Conservation (phyloP, 1,140 invertebrate species). For the Drosophila kohkoa region DNA sequence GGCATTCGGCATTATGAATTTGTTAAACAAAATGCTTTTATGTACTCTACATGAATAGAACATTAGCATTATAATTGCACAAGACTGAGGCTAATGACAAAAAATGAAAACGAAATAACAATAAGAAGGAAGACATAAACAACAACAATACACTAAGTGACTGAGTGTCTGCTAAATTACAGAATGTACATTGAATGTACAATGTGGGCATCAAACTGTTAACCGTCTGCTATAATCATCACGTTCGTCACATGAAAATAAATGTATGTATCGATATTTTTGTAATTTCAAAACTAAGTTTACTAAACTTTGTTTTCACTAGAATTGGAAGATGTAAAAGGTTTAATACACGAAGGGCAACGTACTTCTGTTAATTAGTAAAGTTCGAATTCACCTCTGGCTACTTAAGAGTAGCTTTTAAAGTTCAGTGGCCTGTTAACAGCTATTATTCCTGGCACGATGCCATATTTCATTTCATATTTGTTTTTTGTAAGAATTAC, state of each 20-base stretch:
- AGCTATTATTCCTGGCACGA: too few species aligned
- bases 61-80: slow-evolving; percentile 62
- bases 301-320: too few species aligned
- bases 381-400: too few species aligned
- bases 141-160: slow-evolving; percentile 22
- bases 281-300: too few species aligned
- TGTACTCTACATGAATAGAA: slow-evolving; percentile 72
- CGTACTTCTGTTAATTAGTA: neutral
- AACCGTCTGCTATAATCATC: too few species aligned
- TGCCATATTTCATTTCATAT: too few species aligned
- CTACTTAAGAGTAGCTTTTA: neutral
- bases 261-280: too few species aligned
- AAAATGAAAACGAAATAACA: slow-evolving; percentile 31
- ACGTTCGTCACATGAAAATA: too few species aligned
- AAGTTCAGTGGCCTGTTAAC: too few species aligned
- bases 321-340: too few species aligned
- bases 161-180: slow-evolving; percentile 8
- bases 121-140: slow-evolving; percentile 23
- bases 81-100: slow-evolving; percentile 37
- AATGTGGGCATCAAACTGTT: neutral
- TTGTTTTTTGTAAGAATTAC: too few species aligned
- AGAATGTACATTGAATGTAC: neutral
- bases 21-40: slow-evolving; percentile 48
- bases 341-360: too few species aligned
- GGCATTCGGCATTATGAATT: slow-evolving; percentile 54